These are phyloP conservation scores for Charaxes varanes DNA, from an alignment of 1,140 invertebrate species.

Conservation along the genomic window DNA sequence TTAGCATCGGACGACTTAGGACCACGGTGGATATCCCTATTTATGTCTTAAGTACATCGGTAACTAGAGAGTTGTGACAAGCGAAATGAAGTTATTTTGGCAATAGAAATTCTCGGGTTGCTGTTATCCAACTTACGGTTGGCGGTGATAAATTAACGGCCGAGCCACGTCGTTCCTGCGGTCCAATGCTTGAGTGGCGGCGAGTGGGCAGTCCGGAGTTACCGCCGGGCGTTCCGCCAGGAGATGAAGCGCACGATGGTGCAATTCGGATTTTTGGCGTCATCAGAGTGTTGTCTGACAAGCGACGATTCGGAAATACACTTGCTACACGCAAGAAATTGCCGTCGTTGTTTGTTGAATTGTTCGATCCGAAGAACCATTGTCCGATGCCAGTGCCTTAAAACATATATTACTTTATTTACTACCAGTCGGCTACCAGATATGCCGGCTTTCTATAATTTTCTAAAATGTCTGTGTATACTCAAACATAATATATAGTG, in stretches of 20 bases:
- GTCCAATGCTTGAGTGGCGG: conserved; percentile 91
- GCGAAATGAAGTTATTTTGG: conserved; percentile 7
- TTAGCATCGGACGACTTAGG: conserved; percentile 7
- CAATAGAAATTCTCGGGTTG: conserved; percentile 6
- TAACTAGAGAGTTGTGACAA: neutral
- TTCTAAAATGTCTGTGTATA: no score
- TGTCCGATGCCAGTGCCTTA: conserved; percentile 74
- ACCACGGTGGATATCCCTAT: neutral
- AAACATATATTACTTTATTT: conserved; percentile 3
- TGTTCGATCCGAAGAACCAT: conserved; percentile 76
- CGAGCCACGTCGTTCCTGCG: conserved; percentile 88
- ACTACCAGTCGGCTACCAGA: no score
- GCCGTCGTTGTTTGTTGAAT: conserved; percentile 76
- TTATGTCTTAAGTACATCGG: neutral
- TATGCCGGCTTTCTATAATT: no score
- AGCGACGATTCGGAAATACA: conserved; percentile 86
- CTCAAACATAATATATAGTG: no score
- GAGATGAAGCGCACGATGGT: conserved; percentile 89
- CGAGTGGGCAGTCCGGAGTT: conserved; percentile 84
- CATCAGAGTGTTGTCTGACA: conserved; percentile 94
- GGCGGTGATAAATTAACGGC: conserved; percentile 90
- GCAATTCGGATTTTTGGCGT: conserved; percentile 90
- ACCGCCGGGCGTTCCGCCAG: conserved; percentile 86
- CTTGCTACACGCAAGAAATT: conserved; percentile 90
- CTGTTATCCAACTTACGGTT: conserved; percentile 78